Evolutionary conservation across 2,888 invertebrate species (phyloP).

Genomic region (Aromia moschata): DNA sequence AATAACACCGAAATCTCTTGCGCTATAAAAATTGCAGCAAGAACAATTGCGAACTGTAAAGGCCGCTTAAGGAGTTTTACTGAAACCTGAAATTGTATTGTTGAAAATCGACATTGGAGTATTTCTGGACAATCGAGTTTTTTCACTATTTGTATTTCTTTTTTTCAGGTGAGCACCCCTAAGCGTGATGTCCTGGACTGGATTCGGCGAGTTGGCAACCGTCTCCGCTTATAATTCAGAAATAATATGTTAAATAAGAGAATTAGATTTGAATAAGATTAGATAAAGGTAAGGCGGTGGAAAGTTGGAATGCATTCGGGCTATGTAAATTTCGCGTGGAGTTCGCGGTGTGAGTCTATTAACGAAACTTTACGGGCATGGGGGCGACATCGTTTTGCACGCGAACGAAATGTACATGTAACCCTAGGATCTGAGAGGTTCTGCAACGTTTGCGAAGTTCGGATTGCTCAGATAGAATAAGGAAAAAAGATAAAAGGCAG

Average conservation of each 20-base stretch:
- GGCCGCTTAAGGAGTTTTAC: too few relatives aligned
- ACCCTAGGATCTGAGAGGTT: too few relatives aligned
- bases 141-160: too few relatives aligned
- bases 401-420: not conserved
- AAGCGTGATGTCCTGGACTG: not conserved
- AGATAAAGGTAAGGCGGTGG: slow-evolving; percentile 3
- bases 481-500: too few relatives aligned
- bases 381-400: not conserved
- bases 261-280: slow-evolving; percentile 8
- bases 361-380: slow-evolving; percentile 10
- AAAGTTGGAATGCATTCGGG: not conserved
- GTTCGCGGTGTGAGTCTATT: slow-evolving; percentile 13
- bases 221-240: not conserved
- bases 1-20: too few relatives aligned
- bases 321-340: slow-evolving; percentile 7
- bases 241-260: slow-evolving; percentile 12
- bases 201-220: not conserved
- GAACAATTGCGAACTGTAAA: too few relatives aligned
- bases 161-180: slow-evolving; percentile 1
- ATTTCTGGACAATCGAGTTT: too few relatives aligned
- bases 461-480: too few relatives aligned
- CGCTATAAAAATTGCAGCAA: too few relatives aligned
- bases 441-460: not conserved
- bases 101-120: too few relatives aligned
- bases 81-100: too few relatives aligned